Conservation (phyloP, 1,140 invertebrate genomes). For the Panulirus ornatus region DNA sequence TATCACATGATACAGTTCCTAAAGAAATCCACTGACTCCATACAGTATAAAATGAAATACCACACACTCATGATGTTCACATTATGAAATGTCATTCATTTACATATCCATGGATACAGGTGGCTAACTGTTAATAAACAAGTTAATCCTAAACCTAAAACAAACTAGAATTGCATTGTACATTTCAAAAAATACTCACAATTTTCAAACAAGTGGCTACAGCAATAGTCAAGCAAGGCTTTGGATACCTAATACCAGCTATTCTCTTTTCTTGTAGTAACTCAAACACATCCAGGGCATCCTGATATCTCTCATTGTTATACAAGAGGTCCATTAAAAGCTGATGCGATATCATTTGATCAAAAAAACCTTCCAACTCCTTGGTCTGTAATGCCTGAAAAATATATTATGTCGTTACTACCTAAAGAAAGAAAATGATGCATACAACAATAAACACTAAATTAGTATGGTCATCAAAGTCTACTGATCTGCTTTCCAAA, state of each 20-base stretch:
- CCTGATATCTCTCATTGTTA: slow-evolving; percentile 84
- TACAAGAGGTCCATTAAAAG: slow-evolving; percentile 86
- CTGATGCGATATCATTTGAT: slow-evolving; percentile 85
- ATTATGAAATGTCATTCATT: no score
- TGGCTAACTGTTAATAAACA: no score
- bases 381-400: slow-evolving; percentile 83
- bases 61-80: no score
- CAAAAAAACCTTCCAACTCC: slow-evolving; percentile 83
- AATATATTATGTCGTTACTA: background rate
- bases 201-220: slow-evolving; percentile 87
- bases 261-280: slow-evolving; percentile 79
- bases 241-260: slow-evolving; percentile 83
- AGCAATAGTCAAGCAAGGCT: slow-evolving; percentile 83
- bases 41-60: no score
- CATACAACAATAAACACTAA: no score
- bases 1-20: no score
- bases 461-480: no score
- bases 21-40: no score
- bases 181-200: slow-evolving; percentile 80
- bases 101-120: no score
- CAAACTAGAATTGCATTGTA: background rate
- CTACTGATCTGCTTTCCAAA: no score
- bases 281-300: slow-evolving; percentile 84
- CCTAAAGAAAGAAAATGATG: no score
- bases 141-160: no score